Base-by-base conservation (phyloP, 1,140 invertebrate species). In the Drosophila sulfurigaster region DNA sequence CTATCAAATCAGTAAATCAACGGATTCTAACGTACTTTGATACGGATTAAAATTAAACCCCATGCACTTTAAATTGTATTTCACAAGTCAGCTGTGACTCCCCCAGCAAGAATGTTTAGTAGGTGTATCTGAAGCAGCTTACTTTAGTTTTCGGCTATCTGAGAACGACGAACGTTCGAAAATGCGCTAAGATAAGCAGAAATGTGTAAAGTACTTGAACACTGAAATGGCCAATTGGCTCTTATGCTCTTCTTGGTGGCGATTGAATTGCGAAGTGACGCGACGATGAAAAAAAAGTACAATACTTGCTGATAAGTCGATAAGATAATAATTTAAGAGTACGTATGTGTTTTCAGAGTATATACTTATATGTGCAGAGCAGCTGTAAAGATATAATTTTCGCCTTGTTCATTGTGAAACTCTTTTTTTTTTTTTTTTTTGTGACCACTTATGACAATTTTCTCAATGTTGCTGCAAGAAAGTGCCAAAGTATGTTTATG, bases 121-220 rank as follows among this genome's bases (percentile, higher is more conserved):
- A 11, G 49, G 38, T 56, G 41, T 25, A n/a, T 43, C 4, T 43
- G 4, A 41, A 10, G 1, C 38, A 10, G 1, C 38, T 2, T n/a
- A 10, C n/a, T 38, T 32, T 25, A 3, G 13, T 48, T 65, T 63
- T 45, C 62, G 41, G 48, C 41, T 11, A 35, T 25, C 28, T 8
- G 30, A 7, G 10, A 38, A 10, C 35, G 35, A 10, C 32, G 46
- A 67, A 75, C 78, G 76, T 60, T 79, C 57, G 64, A 87, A 87
- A 82, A 87, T 87, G 68, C 13, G 79, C 79, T 52, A 56, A 75
- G 83, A 82, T 88, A 88, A 83, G 83, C 83, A 75, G 28, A 87
- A 78, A 76, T 38, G 25, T 32, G 63, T 30, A 28, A 69, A 59
- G 25, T 69, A 49, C 56, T 60, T 51, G 45, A 67, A 25, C n/a